Conservation (phyloP, 2,888 invertebrate species). For the Tridacna crocea region DNA sequence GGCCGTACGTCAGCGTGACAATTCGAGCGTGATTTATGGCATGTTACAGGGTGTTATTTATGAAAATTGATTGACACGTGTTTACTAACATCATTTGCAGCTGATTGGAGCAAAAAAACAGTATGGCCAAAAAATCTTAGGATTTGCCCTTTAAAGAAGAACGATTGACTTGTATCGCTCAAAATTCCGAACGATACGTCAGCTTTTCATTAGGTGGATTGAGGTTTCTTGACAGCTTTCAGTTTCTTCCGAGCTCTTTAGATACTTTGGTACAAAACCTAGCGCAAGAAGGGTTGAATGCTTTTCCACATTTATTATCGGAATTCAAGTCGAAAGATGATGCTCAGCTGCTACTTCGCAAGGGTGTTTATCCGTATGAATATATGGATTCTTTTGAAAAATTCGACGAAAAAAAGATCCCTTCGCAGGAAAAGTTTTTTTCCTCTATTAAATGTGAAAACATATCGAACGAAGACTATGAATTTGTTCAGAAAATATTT, state of each 20-base stretch:
- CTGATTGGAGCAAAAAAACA: too few species aligned
- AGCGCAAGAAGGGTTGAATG: constrained; percentile 39
- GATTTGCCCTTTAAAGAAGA: too few species aligned
- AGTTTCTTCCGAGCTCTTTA: constrained; percentile 43
- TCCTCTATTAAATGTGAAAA: constrained; percentile 46
- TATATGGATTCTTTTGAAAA: constrained; percentile 68
- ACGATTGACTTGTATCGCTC: too few species aligned
- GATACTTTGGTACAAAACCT: constrained; percentile 38
- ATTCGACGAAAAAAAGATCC: constrained; percentile 33
- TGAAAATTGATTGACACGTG: too few species aligned
- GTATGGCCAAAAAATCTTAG: too few species aligned
- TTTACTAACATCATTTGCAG: too few species aligned
- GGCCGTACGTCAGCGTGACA: too few species aligned
- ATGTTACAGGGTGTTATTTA: too few species aligned
- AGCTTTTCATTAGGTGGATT: too few species aligned
- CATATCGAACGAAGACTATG: constrained; percentile 52
- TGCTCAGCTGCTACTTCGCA: constrained; percentile 49
- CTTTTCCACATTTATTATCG: constrained; percentile 40
- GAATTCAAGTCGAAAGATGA: constrained; percentile 23
- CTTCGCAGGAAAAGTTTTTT: constrained; percentile 55
- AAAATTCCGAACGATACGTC: too few species aligned
- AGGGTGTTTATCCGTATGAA: constrained; percentile 81
- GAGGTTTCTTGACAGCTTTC: constrained; percentile 55
- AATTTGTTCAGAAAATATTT: constrained; percentile 41
- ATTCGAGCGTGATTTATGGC: too few species aligned